Conservation (phyloP, 2,797 vertebrate genomes). For the Poecilia gillii region DNA sequence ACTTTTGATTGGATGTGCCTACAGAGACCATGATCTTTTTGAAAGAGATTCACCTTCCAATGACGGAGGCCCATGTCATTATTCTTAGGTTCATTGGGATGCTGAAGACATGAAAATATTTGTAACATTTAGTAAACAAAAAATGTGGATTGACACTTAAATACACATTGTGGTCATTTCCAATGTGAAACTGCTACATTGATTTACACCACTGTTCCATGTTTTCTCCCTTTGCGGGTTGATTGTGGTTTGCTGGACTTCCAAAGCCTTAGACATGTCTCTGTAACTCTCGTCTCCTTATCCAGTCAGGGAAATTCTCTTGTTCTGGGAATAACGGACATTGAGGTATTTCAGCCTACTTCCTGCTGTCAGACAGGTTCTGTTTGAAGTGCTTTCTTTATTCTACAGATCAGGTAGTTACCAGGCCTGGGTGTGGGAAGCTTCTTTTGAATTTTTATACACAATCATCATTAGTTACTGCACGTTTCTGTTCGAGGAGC, state of each 20-base stretch:
- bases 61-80: too few species aligned
- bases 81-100: background rate
- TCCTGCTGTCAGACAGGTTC: background rate
- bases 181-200: background rate
- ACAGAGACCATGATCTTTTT: background rate
- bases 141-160: background rate
- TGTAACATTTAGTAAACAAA: background rate
- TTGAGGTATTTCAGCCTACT: background rate
- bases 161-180: background rate
- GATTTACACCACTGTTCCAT: background rate
- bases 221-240: background rate
- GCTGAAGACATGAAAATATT: background rate
- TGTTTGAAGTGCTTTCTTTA: background rate
- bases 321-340: background rate
- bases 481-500: background rate
- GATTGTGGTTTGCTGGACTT: background rate
- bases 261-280: background rate
- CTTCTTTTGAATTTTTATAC: background rate
- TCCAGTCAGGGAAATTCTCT: background rate
- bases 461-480: background rate
- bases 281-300: background rate
- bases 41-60: background rate
- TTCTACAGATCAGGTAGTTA: background rate
- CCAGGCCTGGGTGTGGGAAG: background rate
- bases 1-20: slow-evolving; percentile 19